Percentiles rank a stretch among this genome's conserved stretches.
Conservation (phyloP, 2,888 invertebrate species). For the Aspidapion aeneum region DNA sequence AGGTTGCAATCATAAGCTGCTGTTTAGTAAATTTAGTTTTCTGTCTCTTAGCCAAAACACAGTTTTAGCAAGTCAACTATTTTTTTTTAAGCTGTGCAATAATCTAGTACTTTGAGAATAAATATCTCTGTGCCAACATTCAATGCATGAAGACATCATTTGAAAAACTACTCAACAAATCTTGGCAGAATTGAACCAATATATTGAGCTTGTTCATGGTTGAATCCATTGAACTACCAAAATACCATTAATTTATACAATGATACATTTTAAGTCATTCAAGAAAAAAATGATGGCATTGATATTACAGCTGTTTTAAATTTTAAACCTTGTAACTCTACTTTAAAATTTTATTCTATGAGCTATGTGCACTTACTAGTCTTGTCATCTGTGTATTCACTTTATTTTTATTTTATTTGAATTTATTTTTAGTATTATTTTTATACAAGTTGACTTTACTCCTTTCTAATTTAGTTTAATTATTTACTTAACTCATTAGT, state of each 20-base stretch:
- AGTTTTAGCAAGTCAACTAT: neutral
- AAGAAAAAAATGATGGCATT: neutral
- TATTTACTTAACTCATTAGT: too few species aligned
- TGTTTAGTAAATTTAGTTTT: neutral
- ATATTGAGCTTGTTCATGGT: neutral
- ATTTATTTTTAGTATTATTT: too few species aligned
- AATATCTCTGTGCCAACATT: neutral
- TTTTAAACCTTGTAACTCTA: neutral
- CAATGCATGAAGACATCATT: neutral
- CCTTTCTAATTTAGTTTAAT: too few species aligned
- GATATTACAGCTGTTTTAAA: neutral
- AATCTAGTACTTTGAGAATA: neutral
- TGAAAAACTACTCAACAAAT: neutral
- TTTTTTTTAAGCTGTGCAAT: neutral
- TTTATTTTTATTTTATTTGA: too few species aligned
- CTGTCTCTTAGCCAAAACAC: neutral
- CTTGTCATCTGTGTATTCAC: too few species aligned
- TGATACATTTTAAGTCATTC: neutral
- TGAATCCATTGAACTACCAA: neutral
- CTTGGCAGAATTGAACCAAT: neutral
- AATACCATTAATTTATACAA: neutral
- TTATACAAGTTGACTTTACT: too few species aligned
- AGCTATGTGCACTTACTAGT: too few species aligned
- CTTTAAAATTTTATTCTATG: too few species aligned
- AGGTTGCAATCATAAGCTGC: neutral